Evolutionary conservation across 2,797 vertebrate genomes (phyloP).

Genomic region (Mormyrus hasselquistii): DNA sequence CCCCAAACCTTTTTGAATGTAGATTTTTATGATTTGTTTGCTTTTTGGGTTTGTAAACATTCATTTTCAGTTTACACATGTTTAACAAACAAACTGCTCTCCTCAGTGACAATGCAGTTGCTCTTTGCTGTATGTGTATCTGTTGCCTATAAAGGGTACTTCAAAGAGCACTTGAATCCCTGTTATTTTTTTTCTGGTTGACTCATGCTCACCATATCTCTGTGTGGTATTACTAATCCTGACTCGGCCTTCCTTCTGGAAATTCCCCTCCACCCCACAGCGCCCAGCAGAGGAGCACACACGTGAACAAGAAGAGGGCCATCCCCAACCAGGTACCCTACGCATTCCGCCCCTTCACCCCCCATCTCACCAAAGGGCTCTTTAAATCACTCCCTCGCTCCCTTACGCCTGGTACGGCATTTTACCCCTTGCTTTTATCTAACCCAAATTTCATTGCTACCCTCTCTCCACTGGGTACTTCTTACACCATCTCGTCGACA

Average conservation of each 20-base stretch:
- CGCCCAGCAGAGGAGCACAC: slow-evolving; percentile 85
- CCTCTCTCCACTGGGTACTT: not conserved
- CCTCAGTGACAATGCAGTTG: not conserved
- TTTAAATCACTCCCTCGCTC: not conserved
- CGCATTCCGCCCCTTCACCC: not conserved
- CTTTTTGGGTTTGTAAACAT: not conserved
- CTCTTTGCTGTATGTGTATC: not conserved
- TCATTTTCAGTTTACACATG: not conserved
- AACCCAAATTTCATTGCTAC: not conserved
- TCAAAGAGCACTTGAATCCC: not conserved
- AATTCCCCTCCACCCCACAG: slow-evolving; percentile 48
- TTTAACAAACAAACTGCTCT: not conserved
- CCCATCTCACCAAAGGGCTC: not conserved
- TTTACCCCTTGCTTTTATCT: not conserved
- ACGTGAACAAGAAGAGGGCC: slow-evolving; percentile 87
- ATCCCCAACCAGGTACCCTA: slow-evolving; percentile 85
- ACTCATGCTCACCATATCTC: not conserved
- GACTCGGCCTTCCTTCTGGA: not conserved
- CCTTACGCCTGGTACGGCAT: not conserved
- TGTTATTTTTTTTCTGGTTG: not conserved
- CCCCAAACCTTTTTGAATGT: not conserved
- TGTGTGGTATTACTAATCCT: not conserved
- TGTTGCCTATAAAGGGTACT: not conserved
- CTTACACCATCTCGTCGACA: not conserved
- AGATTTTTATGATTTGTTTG: not conserved